These are phyloP conservation scores for Esox lucius DNA, from an alignment of 2,797 vertebrate species.

Conservation along the genomic window DNA sequence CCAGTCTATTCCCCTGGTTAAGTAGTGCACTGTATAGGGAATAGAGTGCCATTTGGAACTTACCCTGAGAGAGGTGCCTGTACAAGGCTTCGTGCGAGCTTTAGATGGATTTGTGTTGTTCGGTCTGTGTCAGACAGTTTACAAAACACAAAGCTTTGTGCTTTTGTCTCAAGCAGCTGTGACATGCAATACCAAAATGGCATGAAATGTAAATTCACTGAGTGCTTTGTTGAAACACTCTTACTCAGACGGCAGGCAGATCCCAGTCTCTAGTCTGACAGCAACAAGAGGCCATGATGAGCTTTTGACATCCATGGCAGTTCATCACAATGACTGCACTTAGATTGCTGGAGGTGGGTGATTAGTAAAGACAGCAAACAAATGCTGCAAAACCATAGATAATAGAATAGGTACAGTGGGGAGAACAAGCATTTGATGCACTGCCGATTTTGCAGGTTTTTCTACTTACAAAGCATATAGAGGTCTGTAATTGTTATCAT, in stretches of 20 bases:
- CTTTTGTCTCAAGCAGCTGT: slow-evolving; percentile 16
- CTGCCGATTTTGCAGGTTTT: too few relatives aligned
- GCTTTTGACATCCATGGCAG: slow-evolving; percentile 64
- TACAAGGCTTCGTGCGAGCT: slow-evolving; percentile 16
- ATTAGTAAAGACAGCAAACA: slow-evolving; percentile 60
- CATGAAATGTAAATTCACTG: slow-evolving; percentile 35
- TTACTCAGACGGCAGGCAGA: not conserved
- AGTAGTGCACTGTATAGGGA: too few relatives aligned
- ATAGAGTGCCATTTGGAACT: not conserved
- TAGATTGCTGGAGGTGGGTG: slow-evolving; percentile 57
- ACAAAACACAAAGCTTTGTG: slow-evolving; percentile 26
- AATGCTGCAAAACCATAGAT: not conserved
- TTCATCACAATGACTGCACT: slow-evolving; percentile 72
- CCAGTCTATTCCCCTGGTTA: too few relatives aligned
- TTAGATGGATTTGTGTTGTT: not conserved
- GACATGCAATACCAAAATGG: slow-evolving; percentile 2
- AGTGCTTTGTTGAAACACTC: slow-evolving; percentile 9
- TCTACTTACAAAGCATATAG: too few relatives aligned
- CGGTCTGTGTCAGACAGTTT: slow-evolving; percentile 19
- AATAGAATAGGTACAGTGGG: too few relatives aligned
- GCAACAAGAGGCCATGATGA: slow-evolving; percentile 53
- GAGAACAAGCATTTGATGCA: too few relatives aligned
- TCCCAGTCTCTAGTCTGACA: slow-evolving; percentile 35
- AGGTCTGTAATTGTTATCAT: too few relatives aligned
- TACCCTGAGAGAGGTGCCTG: not conserved